Evolutionary conservation across 1,140 invertebrate species (phyloP), one percentile per base, ranked within the genome.

Genomic region (Phortica variegata): DNA sequence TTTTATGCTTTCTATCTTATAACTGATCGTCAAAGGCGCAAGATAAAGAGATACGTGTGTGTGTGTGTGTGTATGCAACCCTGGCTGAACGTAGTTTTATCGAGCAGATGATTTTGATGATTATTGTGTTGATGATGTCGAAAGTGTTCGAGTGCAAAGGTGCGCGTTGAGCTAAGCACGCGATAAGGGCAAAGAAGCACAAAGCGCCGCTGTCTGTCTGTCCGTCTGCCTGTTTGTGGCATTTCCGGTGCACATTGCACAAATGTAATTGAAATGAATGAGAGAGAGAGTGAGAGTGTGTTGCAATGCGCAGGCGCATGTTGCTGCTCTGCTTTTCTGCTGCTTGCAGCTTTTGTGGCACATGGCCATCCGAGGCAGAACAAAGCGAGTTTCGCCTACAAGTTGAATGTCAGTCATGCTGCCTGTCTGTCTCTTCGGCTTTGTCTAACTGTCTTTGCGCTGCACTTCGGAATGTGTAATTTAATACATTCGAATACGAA

Each of bases 241-340:
- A 43, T 37, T 62, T 66, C 63, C 63, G 65, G 33, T 68, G 65
- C 57, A 57, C 54, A 62, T 54, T 66, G 62, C 56, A 62, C 53
- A 63, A 26, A 26, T 26, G 23, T 10, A 26, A 26, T 26, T 26
- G 23, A 26, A 26, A 26, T 6, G 23, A 26, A 26, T 5, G 10
- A 26, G 5, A n/a, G n/a, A n/a, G n/a, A n/a, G n/a, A n/a, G n/a
- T n/a, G n/a, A n/a, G n/a, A n/a, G n/a, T n/a, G n/a, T n/a, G n/a
- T n/a, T n/a, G n/a, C n/a, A n/a, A n/a, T n/a, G n/a, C n/a, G n/a
- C n/a, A n/a, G n/a, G n/a, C n/a, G n/a, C n/a, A n/a, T n/a, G n/a
- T n/a, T n/a, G n/a, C 56, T 56, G 52, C 48, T 48, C 23, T 42
- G 10, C 29, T 7, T 12, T 29, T n/a, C n/a, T 12, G 26, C 4